phyloP scores from a whole-genome alignment of 1,140 invertebrate species.

The Drosophila santomea region DNA sequence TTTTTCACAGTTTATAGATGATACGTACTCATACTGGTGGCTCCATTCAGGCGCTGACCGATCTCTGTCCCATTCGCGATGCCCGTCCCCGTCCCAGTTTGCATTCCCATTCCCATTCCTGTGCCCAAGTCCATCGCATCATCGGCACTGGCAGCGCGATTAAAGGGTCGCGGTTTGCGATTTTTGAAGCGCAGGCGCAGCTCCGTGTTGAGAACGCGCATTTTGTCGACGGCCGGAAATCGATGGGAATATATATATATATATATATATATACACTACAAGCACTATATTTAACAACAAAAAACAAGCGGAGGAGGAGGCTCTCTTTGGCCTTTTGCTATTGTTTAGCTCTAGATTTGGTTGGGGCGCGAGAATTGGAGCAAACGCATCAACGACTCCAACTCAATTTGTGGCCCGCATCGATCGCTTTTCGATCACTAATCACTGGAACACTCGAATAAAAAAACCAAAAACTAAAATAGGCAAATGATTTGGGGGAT shows the following conservation, averaged over 20 bases:
- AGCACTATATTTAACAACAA: neutral
- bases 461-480: constrained; percentile 1
- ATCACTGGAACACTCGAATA: constrained; percentile 21
- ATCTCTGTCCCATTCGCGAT: neutral
- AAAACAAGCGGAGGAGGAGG: neutral
- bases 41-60: constrained; percentile 30
- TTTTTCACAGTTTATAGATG: neutral
- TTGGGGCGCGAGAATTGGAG: constrained; percentile 53
- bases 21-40: constrained; percentile 55
- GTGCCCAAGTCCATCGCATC: constrained; percentile 50
- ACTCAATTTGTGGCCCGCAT: constrained; percentile 32
- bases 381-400: constrained; percentile 70
- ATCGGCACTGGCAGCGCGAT: constrained; percentile 78
- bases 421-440: constrained; percentile 30
- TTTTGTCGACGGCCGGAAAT: constrained; percentile 29
- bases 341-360: constrained; percentile 3
- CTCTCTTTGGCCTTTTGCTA: neutral
- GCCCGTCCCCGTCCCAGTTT: neutral
- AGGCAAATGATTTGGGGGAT: constrained; percentile 4
- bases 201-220: constrained; percentile 76
- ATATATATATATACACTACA: neutral
- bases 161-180: constrained; percentile 78
- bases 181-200: constrained; percentile 80
- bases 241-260: neutral
- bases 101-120: neutral